Conservation (phyloP, 2,888 invertebrate species). For the Melinaea menophilus region DNA sequence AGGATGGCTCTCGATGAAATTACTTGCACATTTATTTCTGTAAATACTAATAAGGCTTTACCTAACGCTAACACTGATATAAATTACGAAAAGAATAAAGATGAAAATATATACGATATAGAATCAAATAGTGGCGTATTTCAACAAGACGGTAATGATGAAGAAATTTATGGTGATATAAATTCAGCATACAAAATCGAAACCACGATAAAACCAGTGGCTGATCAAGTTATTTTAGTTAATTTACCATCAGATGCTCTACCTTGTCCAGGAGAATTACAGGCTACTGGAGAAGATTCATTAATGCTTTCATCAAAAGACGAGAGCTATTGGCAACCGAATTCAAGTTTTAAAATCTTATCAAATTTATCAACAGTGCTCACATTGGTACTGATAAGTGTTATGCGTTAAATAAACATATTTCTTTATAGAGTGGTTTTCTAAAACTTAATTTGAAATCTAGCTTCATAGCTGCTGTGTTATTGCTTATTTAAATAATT, state of each 20-base stretch:
- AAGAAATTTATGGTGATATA: slow-evolving; percentile 46
- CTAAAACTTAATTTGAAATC: slow-evolving; percentile 23
- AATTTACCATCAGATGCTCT: slow-evolving; percentile 55
- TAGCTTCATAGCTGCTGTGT: slow-evolving; percentile 16
- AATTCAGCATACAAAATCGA: slow-evolving; percentile 50
- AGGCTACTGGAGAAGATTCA: slow-evolving; percentile 63
- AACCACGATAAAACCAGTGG: slow-evolving; percentile 47
- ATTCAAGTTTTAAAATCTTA: slow-evolving; percentile 43
- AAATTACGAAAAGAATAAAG: slow-evolving; percentile 33
- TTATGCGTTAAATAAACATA: slow-evolving; percentile 32
- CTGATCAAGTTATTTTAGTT: slow-evolving; percentile 52
- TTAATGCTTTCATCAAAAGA: slow-evolving; percentile 69
- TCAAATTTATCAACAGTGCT: slow-evolving; percentile 45
- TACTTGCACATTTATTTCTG: slow-evolving; percentile 71
- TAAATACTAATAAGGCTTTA: slow-evolving; percentile 34
- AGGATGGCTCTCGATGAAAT: slow-evolving; percentile 83
- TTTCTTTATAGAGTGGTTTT: slow-evolving; percentile 3
- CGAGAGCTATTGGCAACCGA: slow-evolving; percentile 60
- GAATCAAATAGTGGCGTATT: slow-evolving; percentile 44
- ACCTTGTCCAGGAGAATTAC: slow-evolving; percentile 53
- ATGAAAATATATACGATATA: slow-evolving; percentile 45
- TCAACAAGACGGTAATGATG: slow-evolving; percentile 47
- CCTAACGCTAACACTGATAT: slow-evolving; percentile 32
- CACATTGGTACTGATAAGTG: slow-evolving; percentile 40
- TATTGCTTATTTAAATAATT: slow-evolving; percentile 37